Evolutionary conservation across 2,797 vertebrate genomes (phyloP), one percentile per base, ranked within the genome.

Genomic region (Acridotheres tristis): DNA sequence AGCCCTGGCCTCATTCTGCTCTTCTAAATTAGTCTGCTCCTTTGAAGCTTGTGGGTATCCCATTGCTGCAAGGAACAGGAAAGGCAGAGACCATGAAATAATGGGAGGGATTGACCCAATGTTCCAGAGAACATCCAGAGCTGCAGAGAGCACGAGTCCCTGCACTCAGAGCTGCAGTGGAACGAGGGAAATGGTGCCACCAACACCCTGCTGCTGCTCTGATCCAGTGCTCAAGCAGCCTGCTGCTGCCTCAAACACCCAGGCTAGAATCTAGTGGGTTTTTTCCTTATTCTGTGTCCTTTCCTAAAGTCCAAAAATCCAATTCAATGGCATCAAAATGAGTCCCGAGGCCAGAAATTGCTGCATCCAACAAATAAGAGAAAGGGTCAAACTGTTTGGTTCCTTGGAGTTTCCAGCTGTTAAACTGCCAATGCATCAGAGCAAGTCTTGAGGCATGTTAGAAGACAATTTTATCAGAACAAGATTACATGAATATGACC

Each of bases 101-200:
- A 34, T 3, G n/a, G 29, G 23, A 73, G 51, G 54, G 25, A 34
- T 40, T 43, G 40, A 62, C 23, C 36, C 0, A 0, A 0, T 13
- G 16, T 13, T 47, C 78, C 34, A 40, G 40, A 40, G 15, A 40
- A 40, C 40, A 40, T 40, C 40, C 40, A 40, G 40, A 40, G 40
- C 13, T 66, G 66, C 29, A 62, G 62, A 45, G 43, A 34, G 17
- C 3, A 8, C 0, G 1, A 55, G 38, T 51, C 16, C 27, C 16
- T 14, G 21, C 3, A 5, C 61, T 20, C 30, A 67, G 45, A 62
- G 45, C 47, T 74, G 82, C 17, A 11, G 61, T 38, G 34, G 27
- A 19, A 25, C 1, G 12, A 59, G 32, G 20, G 68, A 42, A 13
- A 27, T 69, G 25, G 62, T 38, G 32, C n/a, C 42, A 26, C 34